Evolutionary conservation across 2,888 invertebrate species (phyloP).

Genomic region (Drosophila infuscata): DNA sequence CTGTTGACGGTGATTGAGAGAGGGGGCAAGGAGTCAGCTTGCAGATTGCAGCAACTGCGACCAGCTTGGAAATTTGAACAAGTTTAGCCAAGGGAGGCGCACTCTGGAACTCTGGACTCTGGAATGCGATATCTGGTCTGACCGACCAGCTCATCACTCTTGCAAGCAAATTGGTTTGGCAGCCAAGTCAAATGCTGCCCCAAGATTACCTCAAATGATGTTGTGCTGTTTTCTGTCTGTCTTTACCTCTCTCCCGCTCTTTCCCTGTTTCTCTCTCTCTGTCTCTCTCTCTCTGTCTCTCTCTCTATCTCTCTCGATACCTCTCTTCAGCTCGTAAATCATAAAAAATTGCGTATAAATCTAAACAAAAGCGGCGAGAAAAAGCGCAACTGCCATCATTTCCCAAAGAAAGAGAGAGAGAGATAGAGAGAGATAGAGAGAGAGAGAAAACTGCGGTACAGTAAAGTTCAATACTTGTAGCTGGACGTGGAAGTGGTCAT

Average conservation of each 20-base stretch:
- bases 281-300: not conserved
- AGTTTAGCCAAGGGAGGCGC: slow-evolving; percentile 30
- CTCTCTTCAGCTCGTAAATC: slow-evolving; percentile 57
- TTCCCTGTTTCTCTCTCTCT: not conserved
- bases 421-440: slow-evolving; percentile 10
- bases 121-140: not conserved
- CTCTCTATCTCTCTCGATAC: not conserved
- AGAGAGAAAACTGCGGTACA: slow-evolving; percentile 37
- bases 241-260: not conserved
- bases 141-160: slow-evolving; percentile 26
- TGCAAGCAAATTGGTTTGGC: slow-evolving; percentile 68
- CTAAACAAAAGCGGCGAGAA: slow-evolving; percentile 38
- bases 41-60: slow-evolving; percentile 10
- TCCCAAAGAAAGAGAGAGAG: slow-evolving; percentile 35
- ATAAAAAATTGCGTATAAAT: slow-evolving; percentile 69
- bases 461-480: slow-evolving; percentile 44
- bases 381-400: slow-evolving; percentile 77
- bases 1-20: not conserved
- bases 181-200: slow-evolving; percentile 26
- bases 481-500: slow-evolving; percentile 18
- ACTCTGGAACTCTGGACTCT: slow-evolving; percentile 13
- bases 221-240: slow-evolving; percentile 12
- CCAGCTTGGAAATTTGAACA: slow-evolving; percentile 34
- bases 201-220: slow-evolving; percentile 52
- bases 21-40: not conserved